Evolutionary conservation across 2,888 invertebrate genomes (phyloP).

Genomic region (Oxytorus armatus): DNA sequence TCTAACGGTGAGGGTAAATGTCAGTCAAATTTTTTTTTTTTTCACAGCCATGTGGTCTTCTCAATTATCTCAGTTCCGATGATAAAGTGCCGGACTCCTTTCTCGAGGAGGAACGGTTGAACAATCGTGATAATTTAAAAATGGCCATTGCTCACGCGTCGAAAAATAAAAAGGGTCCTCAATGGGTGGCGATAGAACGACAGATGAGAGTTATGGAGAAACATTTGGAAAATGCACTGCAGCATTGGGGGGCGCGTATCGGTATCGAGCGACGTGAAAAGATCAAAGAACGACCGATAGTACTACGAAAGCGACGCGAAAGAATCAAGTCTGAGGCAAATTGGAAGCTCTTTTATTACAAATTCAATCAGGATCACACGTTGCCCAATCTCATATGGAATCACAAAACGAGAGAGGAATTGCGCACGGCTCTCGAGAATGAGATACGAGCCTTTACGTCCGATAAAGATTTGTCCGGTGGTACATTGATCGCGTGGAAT

Average conservation of each 20-base stretch:
- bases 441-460: slow-evolving; percentile 95
- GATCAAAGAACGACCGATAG: slow-evolving; percentile 93
- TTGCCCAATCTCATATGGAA: slow-evolving; percentile 99
- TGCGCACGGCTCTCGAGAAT: slow-evolving; percentile 95
- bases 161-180: slow-evolving; percentile 88
- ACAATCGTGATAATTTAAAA: slow-evolving; percentile 97
- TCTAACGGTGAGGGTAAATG: not conserved
- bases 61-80: slow-evolving; percentile 94
- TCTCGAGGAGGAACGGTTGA: slow-evolving; percentile 89
- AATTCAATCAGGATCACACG: slow-evolving; percentile 97
- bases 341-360: slow-evolving; percentile 97
- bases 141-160: slow-evolving; percentile 94
- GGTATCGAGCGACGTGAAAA: slow-evolving; percentile 88
- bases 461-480: slow-evolving; percentile 95
- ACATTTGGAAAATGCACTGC: slow-evolving; percentile 90
- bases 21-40: not conserved
- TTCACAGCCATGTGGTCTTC: slow-evolving; percentile 94
- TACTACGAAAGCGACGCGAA: slow-evolving; percentile 95
- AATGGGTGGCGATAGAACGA: slow-evolving; percentile 90
- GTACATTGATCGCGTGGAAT: slow-evolving; percentile 96
- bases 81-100: slow-evolving; percentile 93
- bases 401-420: slow-evolving; percentile 98
- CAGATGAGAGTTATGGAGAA: slow-evolving; percentile 93
- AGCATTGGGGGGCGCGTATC: slow-evolving; percentile 90
- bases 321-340: slow-evolving; percentile 94